Percentiles rank a stretch among this genome's conserved stretches.
phyloP scores from a whole-genome alignment of 2,888 invertebrate species.

The Molorchus minor region DNA sequence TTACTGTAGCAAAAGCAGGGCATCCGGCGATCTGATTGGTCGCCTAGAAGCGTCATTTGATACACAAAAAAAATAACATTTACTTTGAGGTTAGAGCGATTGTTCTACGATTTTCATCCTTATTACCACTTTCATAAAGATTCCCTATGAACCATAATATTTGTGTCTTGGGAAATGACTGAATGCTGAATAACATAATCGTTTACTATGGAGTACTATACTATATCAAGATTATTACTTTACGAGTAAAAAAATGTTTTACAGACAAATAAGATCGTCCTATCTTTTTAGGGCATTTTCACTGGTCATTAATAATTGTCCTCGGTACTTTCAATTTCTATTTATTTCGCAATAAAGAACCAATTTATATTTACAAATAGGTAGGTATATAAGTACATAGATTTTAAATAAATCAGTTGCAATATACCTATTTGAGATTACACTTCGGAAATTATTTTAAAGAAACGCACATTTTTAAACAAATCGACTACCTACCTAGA shows the following conservation, averaged over 20 bases:
- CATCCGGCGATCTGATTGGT: slow-evolving; percentile 60
- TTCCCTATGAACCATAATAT: neutral
- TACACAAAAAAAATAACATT: slow-evolving; percentile 63
- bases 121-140: slow-evolving; percentile 33
- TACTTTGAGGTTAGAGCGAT: slow-evolving; percentile 57
- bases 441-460: no score
- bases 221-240: neutral
- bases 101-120: slow-evolving; percentile 49
- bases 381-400: no score
- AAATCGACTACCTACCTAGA: no score
- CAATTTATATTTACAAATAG: no score
- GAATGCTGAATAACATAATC: slow-evolving; percentile 16
- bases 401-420: no score
- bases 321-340: no score
- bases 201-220: neutral
- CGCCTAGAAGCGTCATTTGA: slow-evolving; percentile 61
- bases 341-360: no score
- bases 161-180: slow-evolving; percentile 10
- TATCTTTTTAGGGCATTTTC: no score
- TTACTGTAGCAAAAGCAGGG: slow-evolving; percentile 61
- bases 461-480: no score
- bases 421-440: no score
- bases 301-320: no score
- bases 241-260: slow-evolving; percentile 8
- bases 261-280: no score